Percentiles rank a stretch among this genome's conserved stretches.
Evolutionary conservation across 2,888 invertebrate species (phyloP).

Genomic region (Yponomeuta sedellus): DNA sequence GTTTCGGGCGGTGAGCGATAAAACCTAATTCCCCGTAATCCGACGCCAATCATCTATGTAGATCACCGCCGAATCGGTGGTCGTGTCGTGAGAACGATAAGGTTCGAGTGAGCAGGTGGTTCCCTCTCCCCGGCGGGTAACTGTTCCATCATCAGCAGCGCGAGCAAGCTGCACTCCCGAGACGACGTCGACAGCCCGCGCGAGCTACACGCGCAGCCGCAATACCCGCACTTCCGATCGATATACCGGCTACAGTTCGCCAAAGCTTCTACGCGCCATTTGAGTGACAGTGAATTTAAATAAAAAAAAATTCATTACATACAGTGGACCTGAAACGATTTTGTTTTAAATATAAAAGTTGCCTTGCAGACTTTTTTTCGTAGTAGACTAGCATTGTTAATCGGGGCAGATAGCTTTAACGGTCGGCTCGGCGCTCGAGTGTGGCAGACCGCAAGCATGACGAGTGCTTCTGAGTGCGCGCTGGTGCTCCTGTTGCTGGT

Average conservation of each 20-base stretch:
- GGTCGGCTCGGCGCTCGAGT: slow-evolving; percentile 74
- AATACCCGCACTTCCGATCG: slow-evolving; percentile 3
- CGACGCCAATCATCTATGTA: slow-evolving; percentile 70
- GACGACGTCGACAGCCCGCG: slow-evolving; percentile 56
- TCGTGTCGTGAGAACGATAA: slow-evolving; percentile 71
- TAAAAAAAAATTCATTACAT: background rate
- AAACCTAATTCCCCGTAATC: slow-evolving; percentile 62
- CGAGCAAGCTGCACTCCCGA: slow-evolving; percentile 60
- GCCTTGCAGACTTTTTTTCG: slow-evolving; percentile 32
- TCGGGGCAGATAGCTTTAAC: slow-evolving; percentile 75
- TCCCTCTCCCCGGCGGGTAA: slow-evolving; percentile 60
- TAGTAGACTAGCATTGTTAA: slow-evolving; percentile 55
- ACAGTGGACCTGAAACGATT: background rate
- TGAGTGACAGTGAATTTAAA: slow-evolving; percentile 4
- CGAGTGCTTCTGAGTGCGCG: slow-evolving; percentile 64
- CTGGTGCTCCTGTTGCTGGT: slow-evolving; percentile 63
- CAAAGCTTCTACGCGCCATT: background rate
- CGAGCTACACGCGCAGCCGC: slow-evolving; percentile 26
- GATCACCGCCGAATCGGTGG: slow-evolving; percentile 63
- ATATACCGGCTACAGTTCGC: background rate
- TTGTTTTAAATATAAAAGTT: background rate
- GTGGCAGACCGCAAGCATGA: slow-evolving; percentile 74
- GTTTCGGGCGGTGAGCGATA: slow-evolving; percentile 45
- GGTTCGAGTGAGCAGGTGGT: slow-evolving; percentile 62
- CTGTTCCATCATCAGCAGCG: slow-evolving; percentile 63